Percentiles rank a stretch among this genome's conserved stretches.
Evolutionary conservation across 2,888 invertebrate species (phyloP).

Genomic region (Tetrapedia diversipes): DNA sequence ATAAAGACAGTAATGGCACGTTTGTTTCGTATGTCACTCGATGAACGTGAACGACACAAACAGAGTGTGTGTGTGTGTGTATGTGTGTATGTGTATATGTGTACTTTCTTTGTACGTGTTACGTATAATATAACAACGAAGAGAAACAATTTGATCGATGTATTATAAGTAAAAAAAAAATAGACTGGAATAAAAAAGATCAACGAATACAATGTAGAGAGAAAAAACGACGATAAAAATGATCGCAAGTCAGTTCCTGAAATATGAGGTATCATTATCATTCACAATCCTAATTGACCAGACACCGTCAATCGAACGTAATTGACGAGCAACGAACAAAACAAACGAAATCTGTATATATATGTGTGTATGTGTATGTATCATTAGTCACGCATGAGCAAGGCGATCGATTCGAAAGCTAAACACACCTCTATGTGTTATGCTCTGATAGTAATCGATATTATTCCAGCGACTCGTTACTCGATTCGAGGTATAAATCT

Average conservation of each 20-base stretch:
- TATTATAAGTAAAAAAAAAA: neutral
- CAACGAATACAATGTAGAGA: neutral
- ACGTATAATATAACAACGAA: slow-evolving; percentile 15
- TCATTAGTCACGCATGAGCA: neutral
- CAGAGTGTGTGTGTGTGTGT: neutral
- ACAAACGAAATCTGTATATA: neutral
- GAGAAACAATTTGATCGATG: neutral
- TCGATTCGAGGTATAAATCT: slow-evolving; percentile 60
- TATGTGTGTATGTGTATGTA: too few relatives aligned
- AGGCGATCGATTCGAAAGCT: slow-evolving; percentile 28
- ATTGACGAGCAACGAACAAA: slow-evolving; percentile 30
- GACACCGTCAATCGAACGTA: neutral
- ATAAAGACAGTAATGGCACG: slow-evolving; percentile 62
- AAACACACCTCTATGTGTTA: neutral
- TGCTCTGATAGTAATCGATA: slow-evolving; percentile 19
- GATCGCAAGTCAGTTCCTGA: slow-evolving; percentile 64
- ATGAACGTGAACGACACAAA: slow-evolving; percentile 33
- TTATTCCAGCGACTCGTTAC: slow-evolving; percentile 27
- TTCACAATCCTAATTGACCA: slow-evolving; percentile 20
- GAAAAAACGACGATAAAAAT: slow-evolving; percentile 20
- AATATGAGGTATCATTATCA: slow-evolving; percentile 24
- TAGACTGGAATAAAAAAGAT: neutral
- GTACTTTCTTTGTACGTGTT: too few relatives aligned
- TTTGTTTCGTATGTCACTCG: slow-evolving; percentile 45
- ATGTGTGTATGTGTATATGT: slow-evolving; percentile 5